Evolutionary conservation across 53 echinoderm and acorn worm species (phyloP).

Genomic region (Hippasteria phrygiana): DNA sequence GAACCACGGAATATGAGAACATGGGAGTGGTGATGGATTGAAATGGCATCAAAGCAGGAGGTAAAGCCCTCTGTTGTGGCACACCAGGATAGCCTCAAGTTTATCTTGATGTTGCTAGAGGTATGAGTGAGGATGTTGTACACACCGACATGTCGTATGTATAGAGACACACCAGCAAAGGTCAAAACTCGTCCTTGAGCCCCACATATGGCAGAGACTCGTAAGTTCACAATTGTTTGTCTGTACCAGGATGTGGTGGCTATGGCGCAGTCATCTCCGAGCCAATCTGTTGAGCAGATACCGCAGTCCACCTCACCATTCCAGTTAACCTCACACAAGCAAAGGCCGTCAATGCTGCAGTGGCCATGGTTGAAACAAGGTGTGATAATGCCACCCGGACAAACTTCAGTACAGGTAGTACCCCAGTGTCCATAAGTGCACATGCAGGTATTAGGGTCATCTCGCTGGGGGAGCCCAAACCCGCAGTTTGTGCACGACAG

Average conservation of each 20-base stretch:
- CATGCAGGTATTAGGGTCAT: constrained; percentile 44
- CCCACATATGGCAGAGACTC: constrained; percentile 45
- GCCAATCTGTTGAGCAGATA: constrained; percentile 72
- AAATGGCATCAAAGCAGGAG: constrained; percentile 79
- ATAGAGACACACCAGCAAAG: constrained; percentile 78
- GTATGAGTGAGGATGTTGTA: constrained; percentile 73
- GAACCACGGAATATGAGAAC: constrained; percentile 71
- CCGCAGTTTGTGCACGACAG: constrained; percentile 65
- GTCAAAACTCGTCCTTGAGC: constrained; percentile 74
- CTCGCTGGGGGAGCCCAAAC: constrained; percentile 61
- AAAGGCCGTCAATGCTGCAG: constrained; percentile 69
- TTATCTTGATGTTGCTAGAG: constrained; percentile 37
- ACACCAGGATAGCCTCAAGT: constrained; percentile 73
- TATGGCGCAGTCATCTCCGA: constrained; percentile 81
- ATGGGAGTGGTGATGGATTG: constrained; percentile 50
- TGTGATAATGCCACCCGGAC: constrained; percentile 80
- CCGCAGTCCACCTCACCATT: constrained; percentile 58
- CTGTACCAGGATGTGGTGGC: constrained; percentile 57
- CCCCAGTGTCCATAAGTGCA: constrained; percentile 83
- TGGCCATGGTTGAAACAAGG: constrained; percentile 80
- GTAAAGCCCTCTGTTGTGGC: constrained; percentile 57
- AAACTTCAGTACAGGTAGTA: constrained; percentile 62
- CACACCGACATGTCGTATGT: constrained; percentile 54
- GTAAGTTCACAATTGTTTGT: constrained; percentile 5
- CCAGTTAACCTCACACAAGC: constrained; percentile 83